These are phyloP conservation scores for Styela plicata DNA, from an alignment of 23 tunicate genomes.

Conservation along the genomic window DNA sequence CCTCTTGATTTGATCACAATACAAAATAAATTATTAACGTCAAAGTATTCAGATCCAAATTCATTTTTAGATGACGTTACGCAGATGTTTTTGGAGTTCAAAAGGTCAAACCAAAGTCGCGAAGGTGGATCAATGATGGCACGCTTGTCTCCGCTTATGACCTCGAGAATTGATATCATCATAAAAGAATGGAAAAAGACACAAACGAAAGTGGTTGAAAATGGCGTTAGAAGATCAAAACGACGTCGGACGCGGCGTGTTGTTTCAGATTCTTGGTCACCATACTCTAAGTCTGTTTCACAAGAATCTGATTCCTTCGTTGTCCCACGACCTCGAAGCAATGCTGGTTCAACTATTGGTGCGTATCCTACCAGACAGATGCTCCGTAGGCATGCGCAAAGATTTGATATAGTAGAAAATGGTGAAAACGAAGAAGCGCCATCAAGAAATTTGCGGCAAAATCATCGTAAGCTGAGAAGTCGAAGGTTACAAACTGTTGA, in stretches of 20 bases:
- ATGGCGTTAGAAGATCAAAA: conserved; percentile 1
- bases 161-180: neutral
- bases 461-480: neutral
- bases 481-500: neutral
- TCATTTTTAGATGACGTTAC: conserved; percentile 5
- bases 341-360: neutral
- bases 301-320: neutral
- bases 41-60: neutral
- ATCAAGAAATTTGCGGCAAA: neutral
- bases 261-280: neutral
- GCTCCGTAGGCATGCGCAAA: neutral
- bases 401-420: neutral
- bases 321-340: neutral
- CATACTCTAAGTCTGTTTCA: neutral
- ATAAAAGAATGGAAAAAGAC: conserved; percentile 13
- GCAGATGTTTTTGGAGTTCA: conserved; percentile 9
- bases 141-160: conserved; percentile 13
- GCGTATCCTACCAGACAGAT: neutral
- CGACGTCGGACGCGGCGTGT: neutral
- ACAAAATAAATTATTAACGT: neutral
- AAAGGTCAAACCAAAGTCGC: conserved; percentile 7
- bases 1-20: conserved; percentile 12
- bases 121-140: conserved; percentile 26
- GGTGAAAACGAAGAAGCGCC: neutral
- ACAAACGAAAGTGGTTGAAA: neutral